These are phyloP conservation scores for Phallusia fumigata DNA, from an alignment of 23 tunicate species.

Conservation along the genomic window DNA sequence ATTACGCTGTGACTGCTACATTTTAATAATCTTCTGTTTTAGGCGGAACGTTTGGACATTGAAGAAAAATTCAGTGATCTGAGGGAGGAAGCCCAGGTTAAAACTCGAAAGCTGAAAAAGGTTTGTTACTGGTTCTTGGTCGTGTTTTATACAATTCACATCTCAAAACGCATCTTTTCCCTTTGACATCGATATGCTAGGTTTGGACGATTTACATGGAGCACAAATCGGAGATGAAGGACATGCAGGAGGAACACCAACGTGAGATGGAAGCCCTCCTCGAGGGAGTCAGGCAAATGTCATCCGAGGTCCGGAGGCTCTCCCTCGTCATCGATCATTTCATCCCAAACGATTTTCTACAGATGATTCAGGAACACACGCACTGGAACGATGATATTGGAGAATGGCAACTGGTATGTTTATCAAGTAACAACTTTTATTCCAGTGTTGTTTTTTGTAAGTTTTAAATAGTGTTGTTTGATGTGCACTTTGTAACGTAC, in stretches of 20 bases:
- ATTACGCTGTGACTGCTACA: no score
- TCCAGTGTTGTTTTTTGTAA: no score
- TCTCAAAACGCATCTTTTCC: background rate
- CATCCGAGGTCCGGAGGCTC: constrained; percentile 60
- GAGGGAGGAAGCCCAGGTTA: constrained; percentile 87
- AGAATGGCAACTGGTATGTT: constrained; percentile 91
- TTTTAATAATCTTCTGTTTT: background rate
- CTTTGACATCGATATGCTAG: background rate
- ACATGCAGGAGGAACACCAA: constrained; percentile 78
- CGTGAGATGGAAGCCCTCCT: constrained; percentile 88
- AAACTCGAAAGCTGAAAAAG: constrained; percentile 84
- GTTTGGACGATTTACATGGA: constrained; percentile 75
- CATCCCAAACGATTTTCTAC: constrained; percentile 65
- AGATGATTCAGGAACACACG: constrained; percentile 67
- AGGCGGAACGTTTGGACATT: constrained; percentile 90
- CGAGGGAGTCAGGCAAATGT: constrained; percentile 59
- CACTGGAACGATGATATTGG: constrained; percentile 98
- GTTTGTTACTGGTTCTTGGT: background rate
- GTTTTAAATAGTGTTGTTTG: no score
- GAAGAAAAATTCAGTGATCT: constrained; percentile 87
- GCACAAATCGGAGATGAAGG: constrained; percentile 74
- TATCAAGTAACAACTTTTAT: no score
- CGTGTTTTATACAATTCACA: background rate
- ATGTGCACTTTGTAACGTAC: no score
- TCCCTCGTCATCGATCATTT: constrained; percentile 68